Evolutionary conservation across 2,113 vertebrate species (phyloP), one percentile per base, ranked within the genome.

Genomic region (Pseudolaguvia tuberculata): DNA sequence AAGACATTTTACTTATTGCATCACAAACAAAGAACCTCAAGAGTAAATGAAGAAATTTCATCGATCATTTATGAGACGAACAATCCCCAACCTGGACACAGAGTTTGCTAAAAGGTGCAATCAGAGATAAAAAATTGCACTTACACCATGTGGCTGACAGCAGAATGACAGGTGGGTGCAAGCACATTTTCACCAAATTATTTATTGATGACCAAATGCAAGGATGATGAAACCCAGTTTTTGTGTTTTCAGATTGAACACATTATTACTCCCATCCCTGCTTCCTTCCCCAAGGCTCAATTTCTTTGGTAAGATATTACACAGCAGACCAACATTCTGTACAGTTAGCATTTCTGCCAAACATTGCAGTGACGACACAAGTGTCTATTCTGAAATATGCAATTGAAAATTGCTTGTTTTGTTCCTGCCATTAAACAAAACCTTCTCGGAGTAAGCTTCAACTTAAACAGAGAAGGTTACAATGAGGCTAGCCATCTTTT

Each of bases 381-480:
- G 70, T 27, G 17, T 17, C 9, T 62, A 7, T 8, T 5, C 57
- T 63, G 31, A 47, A 47, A 69, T 52, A 27, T 70, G 21, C 1
- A 48, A 70, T 39, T 61, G 56, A 70, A 42, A 69, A 51, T 50
- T 35, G 45, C 29, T 52, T 59, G 55, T 76, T 53, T 70, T n/a
- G 53, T 23, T 45, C 25, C 7, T 77, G 75, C 63, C 39, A 57
- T 66, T 75, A 58, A 75, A 75, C 73, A 75, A 48, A 59, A 48
- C 55, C 73, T 68, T 75, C 63, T 62, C 50, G 20, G 47, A 53
- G 48, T 70, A 31, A 77, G 48, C 67, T 70, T 70, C 56, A 53
- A 55, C 25, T 66, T 53, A 53, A 74, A 74, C 31, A 55, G 45
- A 52, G 25, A 42, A 76, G 55, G 66, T 50, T 77, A 42, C 75